Evolutionary conservation across 2,797 vertebrate genomes (phyloP), one percentile per base, ranked within the genome.

Genomic region (Podarcis siculus): DNA sequence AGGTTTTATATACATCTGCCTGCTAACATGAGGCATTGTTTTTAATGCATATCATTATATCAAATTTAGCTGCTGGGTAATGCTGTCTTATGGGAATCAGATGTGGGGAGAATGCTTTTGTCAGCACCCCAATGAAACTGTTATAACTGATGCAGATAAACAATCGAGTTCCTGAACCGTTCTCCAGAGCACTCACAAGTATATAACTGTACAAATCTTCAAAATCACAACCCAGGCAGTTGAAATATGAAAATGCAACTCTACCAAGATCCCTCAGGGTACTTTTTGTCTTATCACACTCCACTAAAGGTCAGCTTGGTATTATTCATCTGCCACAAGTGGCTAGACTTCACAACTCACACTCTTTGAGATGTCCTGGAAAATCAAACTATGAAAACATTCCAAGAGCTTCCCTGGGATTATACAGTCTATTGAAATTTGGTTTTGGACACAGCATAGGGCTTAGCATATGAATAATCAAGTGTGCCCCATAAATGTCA

Each of bases 331-430:
- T 94, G 89, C 86, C n/a, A 91, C 13, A 87, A 93, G 81, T 75
- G 64, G 32, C 85, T 92, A 87, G 87, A 85, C 55, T 90, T 88
- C 69, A 92, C 35, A 49, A 88, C 86, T 87, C 88, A 77, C n/a
- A 58, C 66, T 87, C 81, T 82, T 67, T 88, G 73, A 92, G 72
- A 71, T 90, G 45, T 30, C 37, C 45, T 92, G 82, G 69, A 94
- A 95, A 95, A 92, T 83, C 77, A 91, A 94, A 84, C 84, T 88
- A 61, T 88, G 64, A 92, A 93, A 94, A 80, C 82, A 95, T 92
- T 94, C 37, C 87, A 93, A 64, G 71, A 45, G 0, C 21, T 93
- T 94, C 87, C 79, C 1, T 61, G 45, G 76, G 37, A 87, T 91
- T 76, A 92, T 79, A 55, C n/a, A 91, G 90, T 87, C 72, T 91